phyloP scores from a whole-genome alignment of 1,140 invertebrate genomes.

The Anadara kagoshimensis region DNA sequence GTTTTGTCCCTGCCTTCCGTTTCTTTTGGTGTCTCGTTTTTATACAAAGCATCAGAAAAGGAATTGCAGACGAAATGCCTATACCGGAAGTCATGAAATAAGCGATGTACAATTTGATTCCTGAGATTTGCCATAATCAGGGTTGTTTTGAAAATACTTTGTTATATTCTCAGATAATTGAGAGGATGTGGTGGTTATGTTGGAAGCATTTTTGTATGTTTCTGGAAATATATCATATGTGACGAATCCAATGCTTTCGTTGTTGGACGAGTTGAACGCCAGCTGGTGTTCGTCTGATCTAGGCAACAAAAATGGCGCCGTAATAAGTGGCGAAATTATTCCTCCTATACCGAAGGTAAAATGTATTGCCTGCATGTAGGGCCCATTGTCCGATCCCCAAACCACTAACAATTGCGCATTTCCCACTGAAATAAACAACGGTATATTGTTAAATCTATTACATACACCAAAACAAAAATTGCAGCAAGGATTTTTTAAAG shows the following conservation, averaged over 20 bases:
- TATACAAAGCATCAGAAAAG: constrained; percentile 40
- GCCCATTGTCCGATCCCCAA: constrained; percentile 39
- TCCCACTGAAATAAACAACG: constrained; percentile 43
- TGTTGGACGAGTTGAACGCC: neutral
- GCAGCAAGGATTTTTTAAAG: too few species aligned
- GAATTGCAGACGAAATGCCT: constrained; percentile 20
- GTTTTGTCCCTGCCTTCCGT: neutral
- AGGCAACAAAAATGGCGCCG: constrained; percentile 47
- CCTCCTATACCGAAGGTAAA: constrained; percentile 53
- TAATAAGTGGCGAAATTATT: constrained; percentile 44
- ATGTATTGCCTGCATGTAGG: constrained; percentile 50
- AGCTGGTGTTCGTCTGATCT: neutral
- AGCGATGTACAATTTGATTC: constrained; percentile 33
- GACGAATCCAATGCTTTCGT: neutral
- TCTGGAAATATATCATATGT: neutral
- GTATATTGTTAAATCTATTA: neutral
- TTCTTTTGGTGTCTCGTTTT: neutral
- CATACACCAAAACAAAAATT: too few species aligned
- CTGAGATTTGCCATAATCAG: too few species aligned
- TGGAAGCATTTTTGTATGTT: too few species aligned
- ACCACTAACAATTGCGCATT: constrained; percentile 47
- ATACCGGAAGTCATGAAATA: constrained; percentile 36
- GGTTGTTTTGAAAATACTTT: too few species aligned
- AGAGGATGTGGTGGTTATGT: too few species aligned
- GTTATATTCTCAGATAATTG: too few species aligned